phyloP scores from a whole-genome alignment of 2,113 vertebrate genomes.

The Climacteris rufus region DNA sequence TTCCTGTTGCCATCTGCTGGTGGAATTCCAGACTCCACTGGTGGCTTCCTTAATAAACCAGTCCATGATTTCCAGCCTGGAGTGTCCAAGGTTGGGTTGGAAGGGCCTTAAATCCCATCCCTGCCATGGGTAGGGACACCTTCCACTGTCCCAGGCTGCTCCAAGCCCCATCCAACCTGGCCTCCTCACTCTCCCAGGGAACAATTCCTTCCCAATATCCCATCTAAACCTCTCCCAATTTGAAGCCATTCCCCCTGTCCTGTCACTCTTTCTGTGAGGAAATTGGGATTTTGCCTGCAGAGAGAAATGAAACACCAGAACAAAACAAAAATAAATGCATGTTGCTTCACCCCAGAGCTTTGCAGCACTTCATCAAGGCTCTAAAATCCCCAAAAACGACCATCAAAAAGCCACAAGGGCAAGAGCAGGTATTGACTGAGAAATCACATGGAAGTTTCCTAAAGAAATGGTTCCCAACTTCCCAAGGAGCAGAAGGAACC shows the following conservation, averaged over 20 bases:
- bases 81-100: background rate
- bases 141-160: background rate
- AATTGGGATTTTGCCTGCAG: background rate
- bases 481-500: background rate
- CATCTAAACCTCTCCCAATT: background rate
- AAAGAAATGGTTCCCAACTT: background rate
- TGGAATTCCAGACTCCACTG: background rate
- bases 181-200: background rate
- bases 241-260: background rate
- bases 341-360: background rate
- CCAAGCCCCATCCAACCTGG: background rate
- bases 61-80: background rate
- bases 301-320: background rate
- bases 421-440: background rate
- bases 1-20: slow-evolving; percentile 60
- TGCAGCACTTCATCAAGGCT: background rate
- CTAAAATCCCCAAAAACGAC: background rate
- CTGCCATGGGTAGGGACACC: too few species aligned
- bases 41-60: background rate
- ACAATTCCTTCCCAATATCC: background rate
- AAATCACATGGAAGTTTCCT: background rate
- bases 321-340: background rate
- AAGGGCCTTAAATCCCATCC: background rate
- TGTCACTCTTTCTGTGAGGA: background rate
- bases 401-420: background rate